These are phyloP conservation scores for Drosophila tanythrix DNA, from an alignment of 2,888 invertebrate species.

Conservation along the genomic window DNA sequence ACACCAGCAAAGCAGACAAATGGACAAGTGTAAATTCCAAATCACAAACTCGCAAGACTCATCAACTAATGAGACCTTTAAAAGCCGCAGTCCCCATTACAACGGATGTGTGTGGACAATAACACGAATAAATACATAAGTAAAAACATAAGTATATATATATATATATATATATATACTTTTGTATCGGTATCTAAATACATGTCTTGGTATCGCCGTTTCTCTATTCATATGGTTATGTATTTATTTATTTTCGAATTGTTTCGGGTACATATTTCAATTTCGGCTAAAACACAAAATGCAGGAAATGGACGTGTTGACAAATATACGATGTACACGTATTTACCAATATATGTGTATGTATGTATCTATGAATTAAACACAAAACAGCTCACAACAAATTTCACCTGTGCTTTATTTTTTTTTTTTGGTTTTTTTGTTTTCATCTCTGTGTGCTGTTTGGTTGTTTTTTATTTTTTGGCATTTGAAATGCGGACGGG, in stretches of 20 bases:
- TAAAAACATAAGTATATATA: slow-evolving; percentile 14
- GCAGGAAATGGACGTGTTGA: slow-evolving; percentile 79
- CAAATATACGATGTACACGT: slow-evolving; percentile 71
- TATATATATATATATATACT: slow-evolving; percentile 22
- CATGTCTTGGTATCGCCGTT: slow-evolving; percentile 27
- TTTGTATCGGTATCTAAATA: slow-evolving; percentile 18
- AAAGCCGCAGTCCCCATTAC: slow-evolving; percentile 43
- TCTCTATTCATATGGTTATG: slow-evolving; percentile 31
- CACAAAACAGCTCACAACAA: slow-evolving; percentile 52
- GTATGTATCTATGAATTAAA: slow-evolving; percentile 72
- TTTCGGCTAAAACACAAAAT: slow-evolving; percentile 78
- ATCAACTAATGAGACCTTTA: slow-evolving; percentile 69
- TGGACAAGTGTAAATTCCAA: slow-evolving; percentile 66
- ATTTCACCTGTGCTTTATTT: slow-evolving; percentile 69
- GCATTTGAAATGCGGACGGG: slow-evolving; percentile 62
- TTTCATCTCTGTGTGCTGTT: slow-evolving; percentile 6
- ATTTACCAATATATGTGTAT: slow-evolving; percentile 62
- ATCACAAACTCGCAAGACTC: slow-evolving; percentile 50
- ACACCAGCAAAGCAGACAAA: slow-evolving; percentile 25
- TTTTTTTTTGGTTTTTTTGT: slow-evolving; percentile 1
- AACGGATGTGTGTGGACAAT: slow-evolving; percentile 54
- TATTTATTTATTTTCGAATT: slow-evolving; percentile 74
- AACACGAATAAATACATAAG: slow-evolving; percentile 37
- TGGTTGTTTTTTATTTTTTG: slow-evolving; percentile 31
- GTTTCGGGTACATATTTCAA: slow-evolving; percentile 68